Evolutionary conservation across 2,797 vertebrate genomes (phyloP).

Genomic region (Coregonus ussuriensis): DNA sequence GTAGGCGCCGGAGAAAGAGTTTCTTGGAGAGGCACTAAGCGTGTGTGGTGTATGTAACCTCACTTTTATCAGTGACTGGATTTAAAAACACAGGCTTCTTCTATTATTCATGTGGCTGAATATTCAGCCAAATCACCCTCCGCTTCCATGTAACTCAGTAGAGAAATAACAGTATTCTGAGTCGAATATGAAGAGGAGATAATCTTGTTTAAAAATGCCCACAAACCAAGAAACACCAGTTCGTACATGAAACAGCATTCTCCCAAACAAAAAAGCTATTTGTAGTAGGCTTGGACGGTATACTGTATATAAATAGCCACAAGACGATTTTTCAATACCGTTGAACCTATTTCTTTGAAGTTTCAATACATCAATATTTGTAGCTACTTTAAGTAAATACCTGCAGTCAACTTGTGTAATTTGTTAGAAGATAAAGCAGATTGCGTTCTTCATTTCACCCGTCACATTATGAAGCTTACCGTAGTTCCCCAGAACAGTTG

Average conservation of each 20-base stretch:
- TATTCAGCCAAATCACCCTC: background rate
- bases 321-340: too few relatives aligned
- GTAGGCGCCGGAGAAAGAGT: constrained; percentile 73
- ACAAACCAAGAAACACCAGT: background rate
- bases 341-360: too few relatives aligned
- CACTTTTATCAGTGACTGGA: constrained; percentile 46
- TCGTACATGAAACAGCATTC: background rate
- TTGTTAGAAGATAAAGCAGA: too few relatives aligned
- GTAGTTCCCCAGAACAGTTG: too few relatives aligned
- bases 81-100: constrained; percentile 48
- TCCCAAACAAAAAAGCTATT: background rate
- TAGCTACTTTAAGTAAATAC: too few relatives aligned
- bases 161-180: background rate
- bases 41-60: background rate
- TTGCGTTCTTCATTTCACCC: too few relatives aligned
- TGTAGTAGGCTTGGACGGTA: background rate
- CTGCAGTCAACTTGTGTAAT: too few relatives aligned
- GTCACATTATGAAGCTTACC: too few relatives aligned
- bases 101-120: constrained; percentile 22
- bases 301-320: too few relatives aligned
- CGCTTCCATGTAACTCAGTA: background rate
- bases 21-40: constrained; percentile 44
- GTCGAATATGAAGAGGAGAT: too few relatives aligned
- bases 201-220: background rate
- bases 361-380: too few relatives aligned